Percentiles rank a stretch among this genome's conserved stretches.
phyloP scores from a whole-genome alignment of 1,140 invertebrate species.

The Drosophila paulistorum region DNA sequence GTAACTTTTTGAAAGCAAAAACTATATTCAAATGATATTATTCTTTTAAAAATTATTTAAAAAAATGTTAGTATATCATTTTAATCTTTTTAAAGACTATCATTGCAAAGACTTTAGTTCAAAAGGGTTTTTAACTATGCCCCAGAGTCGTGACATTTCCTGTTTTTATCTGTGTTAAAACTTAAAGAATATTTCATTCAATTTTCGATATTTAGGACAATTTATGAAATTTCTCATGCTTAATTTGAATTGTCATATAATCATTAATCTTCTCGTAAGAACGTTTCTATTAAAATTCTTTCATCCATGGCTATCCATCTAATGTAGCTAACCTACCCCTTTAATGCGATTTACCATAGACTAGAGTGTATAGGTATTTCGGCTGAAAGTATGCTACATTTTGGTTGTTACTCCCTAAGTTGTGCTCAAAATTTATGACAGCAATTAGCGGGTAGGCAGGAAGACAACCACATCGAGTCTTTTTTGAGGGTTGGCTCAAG shows the following conservation, averaged over 20 bases:
- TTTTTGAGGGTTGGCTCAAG: constrained; percentile 31
- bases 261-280: background rate
- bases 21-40: too few species aligned
- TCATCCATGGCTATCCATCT: constrained; percentile 1
- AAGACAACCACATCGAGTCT: constrained; percentile 28
- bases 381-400: constrained; percentile 37
- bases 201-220: background rate
- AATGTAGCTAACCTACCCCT: constrained; percentile 39
- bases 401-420: constrained; percentile 33
- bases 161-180: background rate
- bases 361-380: constrained; percentile 32
- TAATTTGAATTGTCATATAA: background rate
- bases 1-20: too few species aligned
- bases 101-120: too few species aligned
- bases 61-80: too few species aligned
- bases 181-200: background rate
- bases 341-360: constrained; percentile 14
- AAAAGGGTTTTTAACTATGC: background rate
- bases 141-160: background rate
- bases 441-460: constrained; percentile 68
- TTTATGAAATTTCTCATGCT: background rate
- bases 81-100: too few species aligned
- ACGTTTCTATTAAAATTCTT: constrained; percentile 10
- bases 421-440: constrained; percentile 68
- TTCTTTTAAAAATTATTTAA: too few species aligned